These are phyloP conservation scores for Laterallus jamaicensis DNA, from an alignment of 2,113 vertebrate species.

Conservation along the genomic window DNA sequence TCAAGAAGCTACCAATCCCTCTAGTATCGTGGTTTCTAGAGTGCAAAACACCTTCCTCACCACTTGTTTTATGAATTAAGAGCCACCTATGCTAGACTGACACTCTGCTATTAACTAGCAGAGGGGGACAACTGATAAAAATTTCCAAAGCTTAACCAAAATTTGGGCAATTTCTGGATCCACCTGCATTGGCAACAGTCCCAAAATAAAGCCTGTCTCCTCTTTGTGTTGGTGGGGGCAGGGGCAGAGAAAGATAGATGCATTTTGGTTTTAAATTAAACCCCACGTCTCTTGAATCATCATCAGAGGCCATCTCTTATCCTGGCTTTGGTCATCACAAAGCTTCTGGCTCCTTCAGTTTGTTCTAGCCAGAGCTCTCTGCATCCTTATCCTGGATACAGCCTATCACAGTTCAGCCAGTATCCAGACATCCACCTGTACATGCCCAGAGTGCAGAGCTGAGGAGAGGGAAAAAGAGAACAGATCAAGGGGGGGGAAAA, in stretches of 20 bases:
- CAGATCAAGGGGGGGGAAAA: neutral
- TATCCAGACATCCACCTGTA: neutral
- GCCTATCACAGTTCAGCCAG: neutral
- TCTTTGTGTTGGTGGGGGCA: neutral
- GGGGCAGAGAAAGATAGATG: neutral
- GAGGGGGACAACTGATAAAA: neutral
- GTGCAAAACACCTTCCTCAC: neutral
- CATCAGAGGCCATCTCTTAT: neutral
- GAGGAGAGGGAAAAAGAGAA: neutral
- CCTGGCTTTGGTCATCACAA: neutral
- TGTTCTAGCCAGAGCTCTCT: neutral
- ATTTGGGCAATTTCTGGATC: neutral
- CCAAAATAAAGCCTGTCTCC: neutral
- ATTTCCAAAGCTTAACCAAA: constrained; percentile 9
- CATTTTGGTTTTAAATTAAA: neutral
- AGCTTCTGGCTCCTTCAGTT: neutral
- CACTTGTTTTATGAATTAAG: neutral
- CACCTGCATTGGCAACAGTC: neutral
- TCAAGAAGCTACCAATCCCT: neutral
- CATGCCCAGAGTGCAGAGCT: neutral
- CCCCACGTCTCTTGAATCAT: neutral
- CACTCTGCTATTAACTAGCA: neutral
- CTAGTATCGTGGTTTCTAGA: neutral
- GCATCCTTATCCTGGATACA: neutral
- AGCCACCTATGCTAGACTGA: neutral